Percentiles rank a stretch among this genome's conserved stretches.
Conservation (phyloP, 2,888 invertebrate species). For the Cantharis flavilabris region DNA sequence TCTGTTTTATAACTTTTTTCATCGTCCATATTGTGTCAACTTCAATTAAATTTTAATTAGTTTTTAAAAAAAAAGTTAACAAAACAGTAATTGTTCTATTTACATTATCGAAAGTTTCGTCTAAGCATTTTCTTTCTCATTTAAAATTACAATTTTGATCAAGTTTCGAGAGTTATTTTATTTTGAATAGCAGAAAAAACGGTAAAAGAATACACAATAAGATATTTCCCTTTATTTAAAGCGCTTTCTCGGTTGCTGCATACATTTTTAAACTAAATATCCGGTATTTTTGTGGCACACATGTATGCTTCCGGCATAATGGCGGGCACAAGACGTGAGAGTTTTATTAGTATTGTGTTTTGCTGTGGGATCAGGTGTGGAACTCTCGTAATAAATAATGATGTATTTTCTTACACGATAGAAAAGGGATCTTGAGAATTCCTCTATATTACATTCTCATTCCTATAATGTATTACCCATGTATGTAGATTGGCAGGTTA, state of each 20-base stretch:
- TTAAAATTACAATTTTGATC: neutral
- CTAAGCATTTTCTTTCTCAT: neutral
- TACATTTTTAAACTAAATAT: conserved; percentile 39
- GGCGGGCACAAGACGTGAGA: conserved; percentile 37
- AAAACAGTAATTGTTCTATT: neutral
- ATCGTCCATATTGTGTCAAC: conserved; percentile 16
- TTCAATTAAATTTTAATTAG: conserved; percentile 11
- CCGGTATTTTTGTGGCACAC: conserved; percentile 34
- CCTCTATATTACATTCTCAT: conserved; percentile 19
- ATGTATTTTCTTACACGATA: conserved; percentile 30
- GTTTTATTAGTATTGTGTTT: conserved; percentile 40
- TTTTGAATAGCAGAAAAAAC: conserved; percentile 15
- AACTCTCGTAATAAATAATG: conserved; percentile 32
- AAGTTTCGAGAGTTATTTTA: neutral
- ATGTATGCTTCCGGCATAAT: conserved; percentile 36
- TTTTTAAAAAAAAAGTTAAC: neutral
- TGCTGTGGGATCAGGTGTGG: conserved; percentile 33
- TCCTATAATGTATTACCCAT: neutral
- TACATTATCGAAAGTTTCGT: neutral
- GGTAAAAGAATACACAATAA: conserved; percentile 30
- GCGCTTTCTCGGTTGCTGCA: conserved; percentile 29
- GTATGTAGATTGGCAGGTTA: neutral
- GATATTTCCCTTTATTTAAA: conserved; percentile 30
- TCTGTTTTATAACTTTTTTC: conserved; percentile 38
- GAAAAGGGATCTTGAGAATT: conserved; percentile 14